phyloP scores from a whole-genome alignment of 2,797 vertebrate genomes.

The Protonibea diacanthus region DNA sequence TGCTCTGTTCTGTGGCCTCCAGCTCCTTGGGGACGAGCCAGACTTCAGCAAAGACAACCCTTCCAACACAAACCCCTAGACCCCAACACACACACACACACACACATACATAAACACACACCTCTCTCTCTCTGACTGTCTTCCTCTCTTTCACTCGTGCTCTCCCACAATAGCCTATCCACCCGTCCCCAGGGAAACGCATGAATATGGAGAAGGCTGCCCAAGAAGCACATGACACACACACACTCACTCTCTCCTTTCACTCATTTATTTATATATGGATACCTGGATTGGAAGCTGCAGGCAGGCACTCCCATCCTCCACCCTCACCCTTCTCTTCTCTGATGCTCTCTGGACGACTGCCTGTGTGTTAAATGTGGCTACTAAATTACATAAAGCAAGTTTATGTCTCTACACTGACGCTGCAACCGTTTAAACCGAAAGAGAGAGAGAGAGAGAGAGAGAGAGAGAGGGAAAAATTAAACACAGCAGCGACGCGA shows the following conservation, averaged over 20 bases:
- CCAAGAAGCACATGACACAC: slow-evolving; percentile 79
- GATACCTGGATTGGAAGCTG: slow-evolving; percentile 80
- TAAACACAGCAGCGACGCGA: slow-evolving; percentile 13
- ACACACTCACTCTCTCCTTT: slow-evolving; percentile 57
- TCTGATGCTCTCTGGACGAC: slow-evolving; percentile 49
- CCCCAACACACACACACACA: slow-evolving; percentile 23
- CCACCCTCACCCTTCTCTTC: slow-evolving; percentile 54
- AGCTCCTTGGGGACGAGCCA: slow-evolving; percentile 69
- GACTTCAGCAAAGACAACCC: slow-evolving; percentile 70
- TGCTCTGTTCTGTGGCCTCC: slow-evolving; percentile 65
- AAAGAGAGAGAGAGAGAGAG: slow-evolving; percentile 14
- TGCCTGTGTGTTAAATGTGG: slow-evolving; percentile 51
- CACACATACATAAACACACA: slow-evolving; percentile 26
- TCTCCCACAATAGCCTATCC: slow-evolving; percentile 83
- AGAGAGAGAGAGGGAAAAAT: slow-evolving; percentile 22
- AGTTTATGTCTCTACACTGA: slow-evolving; percentile 16
- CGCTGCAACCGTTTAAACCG: slow-evolving; percentile 27
- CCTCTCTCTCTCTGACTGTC: slow-evolving; percentile 50
- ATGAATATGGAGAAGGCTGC: slow-evolving; percentile 84
- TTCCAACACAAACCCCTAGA: slow-evolving; percentile 55
- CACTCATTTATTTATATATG: slow-evolving; percentile 82
- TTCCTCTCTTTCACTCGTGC: slow-evolving; percentile 62
- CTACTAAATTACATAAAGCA: slow-evolving; percentile 58
- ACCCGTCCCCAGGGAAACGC: slow-evolving; percentile 79
- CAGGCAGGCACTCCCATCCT: slow-evolving; percentile 75